Base-by-base conservation (phyloP, 2,888 invertebrate species). In the Lycophotia porphyrea region DNA sequence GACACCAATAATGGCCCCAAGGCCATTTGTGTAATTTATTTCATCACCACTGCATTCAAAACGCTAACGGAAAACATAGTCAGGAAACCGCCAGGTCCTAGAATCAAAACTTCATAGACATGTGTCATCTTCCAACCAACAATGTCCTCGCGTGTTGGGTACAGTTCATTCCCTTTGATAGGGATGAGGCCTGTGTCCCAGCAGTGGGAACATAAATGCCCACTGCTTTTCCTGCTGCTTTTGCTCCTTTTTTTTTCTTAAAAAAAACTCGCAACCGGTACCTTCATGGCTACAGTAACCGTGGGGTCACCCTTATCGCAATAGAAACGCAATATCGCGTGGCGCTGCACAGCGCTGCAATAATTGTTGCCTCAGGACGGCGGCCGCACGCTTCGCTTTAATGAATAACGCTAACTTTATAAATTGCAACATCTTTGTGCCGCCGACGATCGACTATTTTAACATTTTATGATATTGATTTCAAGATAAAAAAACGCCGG, bases 251-350 rank as follows among this genome's bases (percentile, higher is more conserved):
- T n/a, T n/a, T 5, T 63, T 39, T 34, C 8, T 44, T 5, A 8
- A 21, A 5, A n/a, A 42, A 4, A n/a, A 27, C 5, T 13, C 11
- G 9, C n/a, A 8, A 39, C 0, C 24, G 4, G 24, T 60, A n/a
- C n/a, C n/a, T n/a, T 9, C n/a, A n/a, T 82, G 71, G 15, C 49
- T 60, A 31, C 9, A 21, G 39, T 18, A 49, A n/a, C 27, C 18
- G 47, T n/a, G n/a, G 42, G 64, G 84, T 74, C 84, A 85, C 88
- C 83, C 76, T 66, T 81, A 7, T 44, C n/a, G 58, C 76, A 76
- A 88, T 86, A 86, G 82, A 90, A 93, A 94, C 94, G 93, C 94
- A 92, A 94, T 92, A 91, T 94, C 89, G 94, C 94, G 93, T 94
- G 94, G 92, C 71, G 86, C 76, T 92, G 92, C 92, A 92, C 92